Conservation (phyloP, 2,113 vertebrate genomes). For the Coregonus clupeaformis region DNA sequence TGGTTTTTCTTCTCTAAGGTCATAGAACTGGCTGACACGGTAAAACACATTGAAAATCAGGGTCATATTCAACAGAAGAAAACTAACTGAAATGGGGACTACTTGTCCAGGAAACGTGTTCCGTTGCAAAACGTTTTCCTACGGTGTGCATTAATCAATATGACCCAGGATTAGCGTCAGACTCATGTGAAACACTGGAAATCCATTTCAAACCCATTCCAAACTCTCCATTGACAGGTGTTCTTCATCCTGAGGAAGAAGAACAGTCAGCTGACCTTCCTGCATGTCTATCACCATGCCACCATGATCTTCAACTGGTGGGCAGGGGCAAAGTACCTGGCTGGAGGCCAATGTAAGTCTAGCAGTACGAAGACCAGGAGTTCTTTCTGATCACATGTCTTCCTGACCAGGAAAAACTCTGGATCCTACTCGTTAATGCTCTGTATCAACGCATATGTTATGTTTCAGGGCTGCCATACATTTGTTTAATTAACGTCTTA, state of each 20-base stretch:
- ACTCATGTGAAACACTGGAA: neutral
- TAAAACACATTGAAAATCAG: slow-evolving; percentile 33
- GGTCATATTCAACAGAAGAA: neutral
- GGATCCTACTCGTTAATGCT: too few relatives aligned
- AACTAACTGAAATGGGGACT: too few relatives aligned
- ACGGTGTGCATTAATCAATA: too few relatives aligned
- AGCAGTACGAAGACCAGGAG: neutral
- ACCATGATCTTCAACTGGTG: slow-evolving; percentile 84
- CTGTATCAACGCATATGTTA: too few relatives aligned
- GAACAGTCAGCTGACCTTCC: slow-evolving; percentile 79
- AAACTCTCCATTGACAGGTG: slow-evolving; percentile 56
- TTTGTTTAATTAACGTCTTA: too few relatives aligned
- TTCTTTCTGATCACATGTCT: neutral
- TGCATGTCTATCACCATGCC: slow-evolving; percentile 81
- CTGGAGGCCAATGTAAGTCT: slow-evolving; percentile 80
- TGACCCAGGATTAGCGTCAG: neutral
- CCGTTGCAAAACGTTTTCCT: too few relatives aligned
- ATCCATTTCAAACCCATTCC: neutral
- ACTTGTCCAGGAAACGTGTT: too few relatives aligned
- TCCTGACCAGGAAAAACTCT: neutral
- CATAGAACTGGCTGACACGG: slow-evolving; percentile 71
- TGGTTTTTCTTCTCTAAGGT: slow-evolving; percentile 81
- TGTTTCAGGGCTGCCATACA: too few relatives aligned
- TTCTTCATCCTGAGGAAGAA: slow-evolving; percentile 84
- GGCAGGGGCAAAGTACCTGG: slow-evolving; percentile 78